phyloP scores from a whole-genome alignment of 2,888 invertebrate species.

The Homarus gammarus region DNA sequence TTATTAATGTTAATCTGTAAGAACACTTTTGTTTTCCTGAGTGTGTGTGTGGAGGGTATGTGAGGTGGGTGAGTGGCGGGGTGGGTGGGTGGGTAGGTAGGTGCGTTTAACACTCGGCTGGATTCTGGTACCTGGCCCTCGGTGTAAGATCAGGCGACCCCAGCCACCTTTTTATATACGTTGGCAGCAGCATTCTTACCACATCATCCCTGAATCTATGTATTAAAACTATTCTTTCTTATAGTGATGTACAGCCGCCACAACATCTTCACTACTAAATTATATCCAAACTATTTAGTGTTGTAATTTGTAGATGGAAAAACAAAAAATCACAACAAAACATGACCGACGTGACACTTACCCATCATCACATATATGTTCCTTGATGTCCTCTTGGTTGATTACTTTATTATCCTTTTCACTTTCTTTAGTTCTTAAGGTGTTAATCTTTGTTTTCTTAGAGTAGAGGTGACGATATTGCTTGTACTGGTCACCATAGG shows the following conservation, averaged over 20 bases:
- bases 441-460: constrained; percentile 77
- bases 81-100: not conserved
- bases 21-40: no score
- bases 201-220: not conserved
- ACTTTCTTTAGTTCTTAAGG: constrained; percentile 65
- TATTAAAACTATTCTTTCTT: not conserved
- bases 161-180: not conserved
- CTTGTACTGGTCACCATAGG: constrained; percentile 91
- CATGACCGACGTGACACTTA: not conserved
- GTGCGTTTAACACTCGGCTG: not conserved
- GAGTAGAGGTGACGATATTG: constrained; percentile 91
- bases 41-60: not conserved
- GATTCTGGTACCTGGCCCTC: not conserved
- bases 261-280: not conserved
- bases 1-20: no score
- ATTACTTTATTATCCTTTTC: constrained; percentile 22
- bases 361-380: constrained; percentile 37
- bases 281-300: no score
- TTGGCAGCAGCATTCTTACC: not conserved
- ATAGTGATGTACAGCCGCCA: not conserved
- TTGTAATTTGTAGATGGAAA: no score
- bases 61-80: not conserved
- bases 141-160: not conserved
- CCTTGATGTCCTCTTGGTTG: constrained; percentile 6
- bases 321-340: not conserved